A percentile compares a stretch with the other conserved stretches of the same genome.
These are phyloP conservation scores for Junonia oenone DNA, from an alignment of 2,888 invertebrate species.

Conservation along the genomic window DNA sequence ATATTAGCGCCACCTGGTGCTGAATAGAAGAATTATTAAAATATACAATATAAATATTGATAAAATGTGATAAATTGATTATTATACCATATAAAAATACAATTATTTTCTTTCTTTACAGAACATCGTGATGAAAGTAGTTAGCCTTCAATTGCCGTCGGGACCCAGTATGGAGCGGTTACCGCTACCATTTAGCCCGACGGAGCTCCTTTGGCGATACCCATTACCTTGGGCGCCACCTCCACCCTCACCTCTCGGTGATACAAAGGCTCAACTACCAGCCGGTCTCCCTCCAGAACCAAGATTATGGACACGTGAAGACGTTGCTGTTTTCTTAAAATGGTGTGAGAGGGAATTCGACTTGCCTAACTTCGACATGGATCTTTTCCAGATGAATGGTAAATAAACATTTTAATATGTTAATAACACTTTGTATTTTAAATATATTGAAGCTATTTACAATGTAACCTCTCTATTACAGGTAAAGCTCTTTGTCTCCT, in stretches of 20 bases:
- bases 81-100: neutral
- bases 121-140: slow-evolving; percentile 81
- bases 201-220: slow-evolving; percentile 93
- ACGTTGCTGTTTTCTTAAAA: slow-evolving; percentile 91
- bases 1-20: slow-evolving; percentile 36
- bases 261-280: slow-evolving; percentile 93
- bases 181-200: slow-evolving; percentile 89
- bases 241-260: slow-evolving; percentile 85
- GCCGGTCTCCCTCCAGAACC: slow-evolving; percentile 92
- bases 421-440: neutral
- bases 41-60: neutral
- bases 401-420: slow-evolving; percentile 36
- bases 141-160: slow-evolving; percentile 85
- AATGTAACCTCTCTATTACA: slow-evolving; percentile 48
- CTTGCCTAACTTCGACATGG: slow-evolving; percentile 93
- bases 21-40: slow-evolving; percentile 23
- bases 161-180: slow-evolving; percentile 87
- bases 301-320: slow-evolving; percentile 93
- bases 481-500: slow-evolving; percentile 94
- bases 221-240: slow-evolving; percentile 87
- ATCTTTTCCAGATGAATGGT: slow-evolving; percentile 98
- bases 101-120: slow-evolving; percentile 42
- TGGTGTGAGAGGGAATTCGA: slow-evolving; percentile 97
- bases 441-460: neutral
- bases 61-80: neutral